These are phyloP conservation scores for Pseudocheirus occidentalis DNA, from an alignment of 2,797 vertebrate genomes.

Conservation along the genomic window DNA sequence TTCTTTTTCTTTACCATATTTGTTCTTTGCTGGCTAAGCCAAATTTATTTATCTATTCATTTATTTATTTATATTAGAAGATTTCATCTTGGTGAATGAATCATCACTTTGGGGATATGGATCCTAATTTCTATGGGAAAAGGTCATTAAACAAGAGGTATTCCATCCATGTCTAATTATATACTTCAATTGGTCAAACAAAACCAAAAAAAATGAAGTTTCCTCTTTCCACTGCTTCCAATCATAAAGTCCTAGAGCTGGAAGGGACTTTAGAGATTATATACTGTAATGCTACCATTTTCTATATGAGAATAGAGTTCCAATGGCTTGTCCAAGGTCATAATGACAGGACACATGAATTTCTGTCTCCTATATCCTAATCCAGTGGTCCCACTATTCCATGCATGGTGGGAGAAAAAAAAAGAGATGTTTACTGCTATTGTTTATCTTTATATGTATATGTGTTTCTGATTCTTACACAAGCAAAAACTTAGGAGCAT, in stretches of 20 bases:
- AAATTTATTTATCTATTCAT: not conserved
- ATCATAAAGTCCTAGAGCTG: not conserved
- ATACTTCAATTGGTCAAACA: slow-evolving; percentile 12
- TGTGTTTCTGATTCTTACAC: not conserved
- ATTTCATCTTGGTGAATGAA: not conserved
- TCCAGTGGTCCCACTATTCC: not conserved
- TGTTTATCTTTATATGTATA: not conserved
- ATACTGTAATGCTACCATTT: not conserved
- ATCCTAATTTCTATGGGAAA: slow-evolving; percentile 1
- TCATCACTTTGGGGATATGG: slow-evolving; percentile 24
- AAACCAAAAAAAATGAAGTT: not conserved
- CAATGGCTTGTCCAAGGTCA: not conserved
- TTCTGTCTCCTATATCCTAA: not conserved
- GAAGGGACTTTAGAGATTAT: not conserved
- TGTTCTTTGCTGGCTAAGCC: not conserved
- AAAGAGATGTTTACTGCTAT: not conserved
- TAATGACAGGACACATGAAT: not conserved
- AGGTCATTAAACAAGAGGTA: not conserved
- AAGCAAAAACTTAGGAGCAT: slow-evolving; percentile 10
- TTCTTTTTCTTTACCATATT: not conserved
- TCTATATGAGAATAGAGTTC: not conserved
- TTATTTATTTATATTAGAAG: not conserved
- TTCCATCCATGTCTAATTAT: slow-evolving; percentile 26
- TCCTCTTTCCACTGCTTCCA: not conserved
- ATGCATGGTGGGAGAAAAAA: not conserved